A percentile compares a stretch with the other conserved stretches of the same genome.
These are phyloP conservation scores for Luffia ferchaultella DNA, from an alignment of 2,888 invertebrate species.

Conservation along the genomic window DNA sequence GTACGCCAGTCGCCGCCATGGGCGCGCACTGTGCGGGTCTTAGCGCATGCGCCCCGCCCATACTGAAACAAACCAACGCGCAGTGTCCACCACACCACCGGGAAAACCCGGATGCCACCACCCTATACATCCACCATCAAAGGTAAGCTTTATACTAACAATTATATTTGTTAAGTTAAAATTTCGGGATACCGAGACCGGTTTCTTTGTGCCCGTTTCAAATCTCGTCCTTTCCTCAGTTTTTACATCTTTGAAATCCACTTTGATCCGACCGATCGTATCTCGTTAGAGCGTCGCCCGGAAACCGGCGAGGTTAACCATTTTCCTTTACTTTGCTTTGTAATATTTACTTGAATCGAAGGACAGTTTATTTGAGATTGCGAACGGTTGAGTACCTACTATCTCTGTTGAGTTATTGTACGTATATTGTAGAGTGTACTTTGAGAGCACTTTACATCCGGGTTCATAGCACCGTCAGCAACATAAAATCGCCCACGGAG, in stretches of 20 bases:
- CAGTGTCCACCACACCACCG: conserved; percentile 21
- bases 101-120: background rate
- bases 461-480: conserved; percentile 32
- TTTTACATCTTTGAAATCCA: background rate
- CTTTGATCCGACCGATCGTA: background rate
- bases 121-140: background rate
- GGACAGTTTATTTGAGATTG: too few species aligned
- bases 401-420: too few species aligned
- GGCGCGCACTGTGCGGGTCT: conserved; percentile 37
- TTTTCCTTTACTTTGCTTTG: conserved; percentile 8
- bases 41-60: conserved; percentile 32
- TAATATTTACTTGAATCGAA: background rate
- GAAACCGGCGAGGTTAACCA: conserved; percentile 9
- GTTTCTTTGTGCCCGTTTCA: conserved; percentile 10
- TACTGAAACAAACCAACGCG: conserved; percentile 35
- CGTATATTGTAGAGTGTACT: background rate
- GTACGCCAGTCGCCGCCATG: conserved; percentile 23
- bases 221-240: background rate
- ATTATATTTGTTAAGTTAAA: background rate
- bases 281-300: conserved; percentile 6
- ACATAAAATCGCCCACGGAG: conserved; percentile 54
- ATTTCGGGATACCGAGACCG: conserved; percentile 14
- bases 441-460: too few species aligned
- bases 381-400: conserved; percentile 17
- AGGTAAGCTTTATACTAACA: background rate